Evolutionary conservation across 2,113 vertebrate species (phyloP).

Genomic region (Epinephelus lanceolatus): DNA sequence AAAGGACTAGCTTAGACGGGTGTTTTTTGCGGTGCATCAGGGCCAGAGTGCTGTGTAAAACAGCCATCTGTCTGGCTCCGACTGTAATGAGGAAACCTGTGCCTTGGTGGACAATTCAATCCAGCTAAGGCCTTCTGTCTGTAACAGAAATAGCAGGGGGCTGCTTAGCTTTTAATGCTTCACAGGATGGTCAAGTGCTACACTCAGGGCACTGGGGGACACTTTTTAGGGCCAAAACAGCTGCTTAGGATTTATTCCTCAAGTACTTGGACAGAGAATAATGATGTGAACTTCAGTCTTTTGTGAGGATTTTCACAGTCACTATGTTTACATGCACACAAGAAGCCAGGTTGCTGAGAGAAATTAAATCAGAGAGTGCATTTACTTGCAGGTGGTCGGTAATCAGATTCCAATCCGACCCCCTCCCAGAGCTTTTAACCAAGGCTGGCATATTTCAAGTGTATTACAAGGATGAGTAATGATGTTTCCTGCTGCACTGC

Average conservation of each 20-base stretch:
- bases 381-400: constrained; percentile 36
- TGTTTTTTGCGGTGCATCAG: constrained; percentile 31
- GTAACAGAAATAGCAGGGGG: neutral
- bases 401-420: constrained; percentile 43
- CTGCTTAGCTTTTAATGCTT: constrained; percentile 16
- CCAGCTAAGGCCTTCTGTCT: constrained; percentile 18
- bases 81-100: constrained; percentile 47
- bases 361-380: constrained; percentile 19
- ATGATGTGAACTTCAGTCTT: neutral
- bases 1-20: neutral
- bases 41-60: constrained; percentile 42
- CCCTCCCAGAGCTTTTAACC: constrained; percentile 8
- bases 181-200: constrained; percentile 1
- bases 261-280: constrained; percentile 5
- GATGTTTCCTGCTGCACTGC: constrained; percentile 35
- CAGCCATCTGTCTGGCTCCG: constrained; percentile 49
- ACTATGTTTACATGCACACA: neutral
- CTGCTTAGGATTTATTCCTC: constrained; percentile 11
- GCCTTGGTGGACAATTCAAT: constrained; percentile 15
- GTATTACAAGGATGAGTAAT: constrained; percentile 46
- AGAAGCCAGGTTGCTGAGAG: neutral
- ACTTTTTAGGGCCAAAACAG: neutral
- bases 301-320: neutral
- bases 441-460: constrained; percentile 26
- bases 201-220: neutral